A percentile compares a stretch with the other conserved stretches of the same genome.
Conservation (phyloP, 1,140 invertebrate genomes). For the Listronotus oregonensis region DNA sequence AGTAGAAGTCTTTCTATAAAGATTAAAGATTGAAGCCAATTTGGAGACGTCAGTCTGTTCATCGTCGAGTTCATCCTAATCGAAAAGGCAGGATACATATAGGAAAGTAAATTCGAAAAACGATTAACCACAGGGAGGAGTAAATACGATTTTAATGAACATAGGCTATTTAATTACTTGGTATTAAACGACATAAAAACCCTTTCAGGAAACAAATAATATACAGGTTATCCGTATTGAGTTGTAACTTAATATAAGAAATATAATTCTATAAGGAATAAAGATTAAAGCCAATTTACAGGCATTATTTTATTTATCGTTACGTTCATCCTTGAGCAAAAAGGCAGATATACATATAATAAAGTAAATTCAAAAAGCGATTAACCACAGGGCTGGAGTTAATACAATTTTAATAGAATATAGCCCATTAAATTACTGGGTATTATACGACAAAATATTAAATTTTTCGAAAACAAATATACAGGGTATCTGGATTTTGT, state of each 20-base stretch:
- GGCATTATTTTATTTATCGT: slow-evolving; percentile 36
- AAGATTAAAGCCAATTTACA: slow-evolving; percentile 41
- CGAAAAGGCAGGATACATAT: slow-evolving; percentile 33
- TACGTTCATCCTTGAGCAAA: slow-evolving; percentile 21
- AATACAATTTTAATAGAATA: background rate
- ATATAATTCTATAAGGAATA: slow-evolving; percentile 34
- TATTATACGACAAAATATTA: slow-evolving; percentile 6
- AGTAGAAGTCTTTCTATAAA: slow-evolving; percentile 36
- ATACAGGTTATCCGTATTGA: slow-evolving; percentile 42
- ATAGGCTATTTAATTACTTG: too few species aligned
- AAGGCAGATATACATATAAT: slow-evolving; percentile 28
- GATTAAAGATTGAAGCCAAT: slow-evolving; percentile 43
- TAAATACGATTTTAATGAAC: background rate
- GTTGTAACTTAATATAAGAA: slow-evolving; percentile 33
- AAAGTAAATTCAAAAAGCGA: slow-evolving; percentile 12
- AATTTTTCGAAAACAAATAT: too few species aligned
- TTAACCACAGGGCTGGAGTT: slow-evolving; percentile 1
- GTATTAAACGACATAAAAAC: background rate
- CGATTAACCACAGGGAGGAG: slow-evolving; percentile 1
- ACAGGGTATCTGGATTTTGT: slow-evolving; percentile 42
- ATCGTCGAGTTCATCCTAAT: slow-evolving; percentile 26
- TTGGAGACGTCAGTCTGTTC: slow-evolving; percentile 40
- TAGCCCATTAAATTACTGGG: too few species aligned
- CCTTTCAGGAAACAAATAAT: slow-evolving; percentile 23
- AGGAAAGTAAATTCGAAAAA: slow-evolving; percentile 13